Conservation (phyloP, 2,888 invertebrate species). For the Erynnis tages region DNA sequence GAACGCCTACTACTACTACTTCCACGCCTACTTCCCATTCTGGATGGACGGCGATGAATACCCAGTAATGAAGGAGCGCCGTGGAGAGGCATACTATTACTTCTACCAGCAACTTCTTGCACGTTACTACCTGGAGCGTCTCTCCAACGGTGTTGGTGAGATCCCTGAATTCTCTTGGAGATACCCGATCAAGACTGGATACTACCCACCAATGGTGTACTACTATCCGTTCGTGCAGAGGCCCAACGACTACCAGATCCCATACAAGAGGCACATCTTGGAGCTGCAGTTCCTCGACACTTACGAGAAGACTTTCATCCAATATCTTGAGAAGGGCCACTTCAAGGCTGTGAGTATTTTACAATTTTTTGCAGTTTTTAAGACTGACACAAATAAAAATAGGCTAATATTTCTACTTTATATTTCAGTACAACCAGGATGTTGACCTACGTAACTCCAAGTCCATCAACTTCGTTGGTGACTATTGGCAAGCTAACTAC, state of each 20-base stretch:
- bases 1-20: slow-evolving; percentile 85
- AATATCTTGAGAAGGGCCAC: slow-evolving; percentile 77
- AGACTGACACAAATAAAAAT: background rate
- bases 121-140: slow-evolving; percentile 86
- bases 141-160: slow-evolving; percentile 83
- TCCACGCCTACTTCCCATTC: slow-evolving; percentile 83
- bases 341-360: slow-evolving; percentile 77
- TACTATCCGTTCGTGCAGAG: slow-evolving; percentile 44
- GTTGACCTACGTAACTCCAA: slow-evolving; percentile 57
- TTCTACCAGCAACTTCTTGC: slow-evolving; percentile 85
- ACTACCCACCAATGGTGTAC: slow-evolving; percentile 42
- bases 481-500: slow-evolving; percentile 75
- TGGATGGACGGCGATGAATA: slow-evolving; percentile 81
- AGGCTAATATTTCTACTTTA: background rate
- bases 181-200: slow-evolving; percentile 74
- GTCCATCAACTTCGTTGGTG: slow-evolving; percentile 70
- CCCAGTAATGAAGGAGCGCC: slow-evolving; percentile 74
- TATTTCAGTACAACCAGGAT: slow-evolving; percentile 58
- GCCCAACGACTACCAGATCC: slow-evolving; percentile 78
- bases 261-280: slow-evolving; percentile 70
- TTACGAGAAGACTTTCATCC: slow-evolving; percentile 79
- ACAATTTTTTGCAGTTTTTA: background rate
- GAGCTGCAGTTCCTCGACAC: slow-evolving; percentile 78
- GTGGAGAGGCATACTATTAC: slow-evolving; percentile 85
- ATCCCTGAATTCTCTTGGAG: slow-evolving; percentile 84